Conservation (phyloP, 2,797 vertebrate genomes). For the Pelobates cultripes region DNA sequence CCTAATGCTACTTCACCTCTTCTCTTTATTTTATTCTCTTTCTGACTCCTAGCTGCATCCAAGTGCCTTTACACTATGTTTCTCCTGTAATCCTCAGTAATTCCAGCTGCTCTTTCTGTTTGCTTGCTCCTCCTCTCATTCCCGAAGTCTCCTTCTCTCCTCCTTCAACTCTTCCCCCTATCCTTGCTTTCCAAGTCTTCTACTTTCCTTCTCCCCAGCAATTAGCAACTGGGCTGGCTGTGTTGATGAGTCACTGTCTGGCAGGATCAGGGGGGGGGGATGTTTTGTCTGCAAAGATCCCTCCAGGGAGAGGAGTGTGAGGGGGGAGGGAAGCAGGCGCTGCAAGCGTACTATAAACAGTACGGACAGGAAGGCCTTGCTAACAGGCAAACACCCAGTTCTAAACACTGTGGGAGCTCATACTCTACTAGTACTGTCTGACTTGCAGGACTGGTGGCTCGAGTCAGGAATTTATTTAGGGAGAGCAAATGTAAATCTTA, state of each 20-base stretch:
- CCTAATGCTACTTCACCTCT: too few relatives aligned
- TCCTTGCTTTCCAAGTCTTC: not conserved
- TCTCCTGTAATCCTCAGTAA: not conserved
- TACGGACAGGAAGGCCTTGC: not conserved
- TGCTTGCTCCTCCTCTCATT: too few relatives aligned
- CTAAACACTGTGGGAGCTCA: not conserved
- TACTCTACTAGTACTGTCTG: not conserved
- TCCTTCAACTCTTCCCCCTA: not conserved
- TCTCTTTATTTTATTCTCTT: too few relatives aligned
- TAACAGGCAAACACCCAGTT: not conserved
- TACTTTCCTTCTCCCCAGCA: not conserved
- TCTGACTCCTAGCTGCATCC: too few relatives aligned
- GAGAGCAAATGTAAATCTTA: too few relatives aligned
- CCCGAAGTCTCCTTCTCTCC: too few relatives aligned
- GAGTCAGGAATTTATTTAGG: too few relatives aligned
- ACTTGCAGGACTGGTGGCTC: not conserved
- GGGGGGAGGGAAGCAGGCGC: conserved; percentile 24
- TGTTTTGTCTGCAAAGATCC: conserved; percentile 40
- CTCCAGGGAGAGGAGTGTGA: conserved; percentile 38
- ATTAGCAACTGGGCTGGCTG: conserved; percentile 3
- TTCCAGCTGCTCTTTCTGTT: not conserved
- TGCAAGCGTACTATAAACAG: conserved; percentile 58
- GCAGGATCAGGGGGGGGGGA: conserved; percentile 29
- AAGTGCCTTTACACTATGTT: too few relatives aligned
- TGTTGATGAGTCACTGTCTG: conserved; percentile 50